Evolutionary conservation across 2,113 vertebrate genomes (phyloP).

Genomic region (Noctilio leporinus): DNA sequence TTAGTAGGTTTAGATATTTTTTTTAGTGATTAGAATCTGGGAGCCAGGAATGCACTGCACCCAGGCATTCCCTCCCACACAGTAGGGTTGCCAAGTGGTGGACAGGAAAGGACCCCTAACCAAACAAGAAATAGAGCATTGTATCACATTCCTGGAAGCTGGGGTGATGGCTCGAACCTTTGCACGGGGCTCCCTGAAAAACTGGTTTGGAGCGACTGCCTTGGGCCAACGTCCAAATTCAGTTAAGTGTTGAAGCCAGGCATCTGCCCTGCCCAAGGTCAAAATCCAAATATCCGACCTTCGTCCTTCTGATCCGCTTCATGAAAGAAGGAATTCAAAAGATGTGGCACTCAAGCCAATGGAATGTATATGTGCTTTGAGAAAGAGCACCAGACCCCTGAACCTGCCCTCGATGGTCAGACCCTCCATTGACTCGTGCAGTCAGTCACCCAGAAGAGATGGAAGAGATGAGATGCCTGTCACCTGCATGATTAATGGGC

Average conservation of each 20-base stretch:
- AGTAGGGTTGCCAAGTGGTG: neutral
- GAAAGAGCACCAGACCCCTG: no score
- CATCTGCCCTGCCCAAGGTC: neutral
- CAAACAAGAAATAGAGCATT: neutral
- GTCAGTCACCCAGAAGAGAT: neutral
- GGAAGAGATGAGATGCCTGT: neutral
- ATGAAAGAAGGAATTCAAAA: neutral
- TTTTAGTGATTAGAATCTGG: neutral
- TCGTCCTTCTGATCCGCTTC: neutral
- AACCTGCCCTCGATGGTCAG: neutral
- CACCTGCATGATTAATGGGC: neutral
- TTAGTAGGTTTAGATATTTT: neutral
- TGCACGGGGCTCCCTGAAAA: neutral
- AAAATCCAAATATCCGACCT: neutral
- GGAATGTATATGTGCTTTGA: accelerated
- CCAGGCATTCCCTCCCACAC: no score
- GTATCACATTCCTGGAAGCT: neutral
- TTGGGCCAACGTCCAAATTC: neutral
- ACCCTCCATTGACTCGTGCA: neutral
- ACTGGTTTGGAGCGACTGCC: neutral
- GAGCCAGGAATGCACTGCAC: neutral
- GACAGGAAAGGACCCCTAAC: neutral
- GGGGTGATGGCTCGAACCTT: neutral
- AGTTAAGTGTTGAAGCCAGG: neutral
- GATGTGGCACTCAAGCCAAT: neutral